phyloP scores from a whole-genome alignment of 2,888 invertebrate species.

The Bursaphelenchus okinawaensis region DNA sequence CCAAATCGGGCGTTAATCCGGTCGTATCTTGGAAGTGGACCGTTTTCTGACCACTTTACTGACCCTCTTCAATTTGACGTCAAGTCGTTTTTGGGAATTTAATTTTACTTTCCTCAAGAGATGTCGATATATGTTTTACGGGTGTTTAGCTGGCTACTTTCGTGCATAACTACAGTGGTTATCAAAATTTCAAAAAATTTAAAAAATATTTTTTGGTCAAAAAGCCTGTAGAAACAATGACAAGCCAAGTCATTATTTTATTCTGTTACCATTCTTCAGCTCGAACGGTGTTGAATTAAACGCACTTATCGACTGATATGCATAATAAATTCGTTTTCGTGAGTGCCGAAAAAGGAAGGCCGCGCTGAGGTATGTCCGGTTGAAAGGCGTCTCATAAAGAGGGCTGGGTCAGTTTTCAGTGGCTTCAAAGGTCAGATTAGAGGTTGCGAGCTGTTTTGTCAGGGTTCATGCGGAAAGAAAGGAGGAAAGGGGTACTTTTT shows the following conservation, averaged over 20 bases:
- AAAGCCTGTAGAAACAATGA: too few species aligned
- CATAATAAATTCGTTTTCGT: neutral
- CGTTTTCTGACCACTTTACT: neutral
- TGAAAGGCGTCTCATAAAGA: neutral
- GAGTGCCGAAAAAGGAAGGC: neutral
- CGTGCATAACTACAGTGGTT: too few species aligned
- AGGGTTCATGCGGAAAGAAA: too few species aligned
- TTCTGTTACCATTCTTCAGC: too few species aligned
- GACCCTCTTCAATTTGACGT: slow-evolving; percentile 6
- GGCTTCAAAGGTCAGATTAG: too few species aligned
- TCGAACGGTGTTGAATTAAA: too few species aligned
- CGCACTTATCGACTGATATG: too few species aligned
- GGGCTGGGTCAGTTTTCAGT: neutral
- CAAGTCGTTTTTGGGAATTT: neutral
- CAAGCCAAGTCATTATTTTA: too few species aligned
- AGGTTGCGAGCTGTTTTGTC: too few species aligned
- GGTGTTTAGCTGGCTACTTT: neutral
- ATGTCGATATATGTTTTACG: neutral
- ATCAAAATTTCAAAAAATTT: too few species aligned
- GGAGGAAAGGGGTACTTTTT: too few species aligned
- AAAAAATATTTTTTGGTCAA: too few species aligned
- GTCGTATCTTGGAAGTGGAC: neutral
- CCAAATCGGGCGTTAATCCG: neutral
- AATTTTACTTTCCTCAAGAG: neutral
- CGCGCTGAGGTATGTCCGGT: neutral